phyloP scores from a whole-genome alignment of 2,113 vertebrate genomes.

The Hippoglossus stenolepis region DNA sequence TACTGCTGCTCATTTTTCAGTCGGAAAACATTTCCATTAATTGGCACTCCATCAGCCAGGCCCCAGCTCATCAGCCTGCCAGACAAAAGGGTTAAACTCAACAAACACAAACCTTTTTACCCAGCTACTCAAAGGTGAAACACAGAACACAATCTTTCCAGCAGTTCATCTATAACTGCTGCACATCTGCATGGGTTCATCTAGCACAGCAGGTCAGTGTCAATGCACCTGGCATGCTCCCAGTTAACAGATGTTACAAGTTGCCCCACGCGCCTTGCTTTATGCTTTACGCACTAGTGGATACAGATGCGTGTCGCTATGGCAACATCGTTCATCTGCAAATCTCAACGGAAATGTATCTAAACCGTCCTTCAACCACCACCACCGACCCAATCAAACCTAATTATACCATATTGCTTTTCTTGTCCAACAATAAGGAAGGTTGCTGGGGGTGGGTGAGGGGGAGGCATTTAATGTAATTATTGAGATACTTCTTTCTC shows the following conservation, averaged over 20 bases:
- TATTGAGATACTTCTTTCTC: constrained; percentile 93
- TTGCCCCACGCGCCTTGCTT: constrained; percentile 87
- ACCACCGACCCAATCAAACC: constrained; percentile 92
- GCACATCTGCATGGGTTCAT: constrained; percentile 86
- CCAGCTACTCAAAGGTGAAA: constrained; percentile 65
- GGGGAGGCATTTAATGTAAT: constrained; percentile 89
- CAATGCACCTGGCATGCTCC: constrained; percentile 85
- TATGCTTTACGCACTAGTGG: constrained; percentile 90
- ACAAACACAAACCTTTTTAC: constrained; percentile 56
- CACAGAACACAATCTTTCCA: constrained; percentile 69
- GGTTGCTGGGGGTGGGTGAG: constrained; percentile 76
- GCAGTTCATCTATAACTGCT: constrained; percentile 85
- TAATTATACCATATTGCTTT: constrained; percentile 98
- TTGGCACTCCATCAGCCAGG: background rate
- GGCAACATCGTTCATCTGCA: constrained; percentile 94
- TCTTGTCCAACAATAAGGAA: constrained; percentile 94
- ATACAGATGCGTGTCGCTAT: constrained; percentile 92
- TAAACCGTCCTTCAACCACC: constrained; percentile 75
- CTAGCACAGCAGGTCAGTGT: constrained; percentile 87
- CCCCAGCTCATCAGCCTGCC: background rate
- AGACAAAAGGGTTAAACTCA: background rate
- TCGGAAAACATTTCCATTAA: background rate
- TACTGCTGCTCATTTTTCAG: too few relatives aligned
- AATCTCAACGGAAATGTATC: constrained; percentile 90
- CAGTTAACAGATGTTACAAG: constrained; percentile 92